Evolutionary conservation across 2,797 vertebrate species (phyloP), one percentile per base, ranked within the genome.

Genomic region (Bradypodion ventrale): DNA sequence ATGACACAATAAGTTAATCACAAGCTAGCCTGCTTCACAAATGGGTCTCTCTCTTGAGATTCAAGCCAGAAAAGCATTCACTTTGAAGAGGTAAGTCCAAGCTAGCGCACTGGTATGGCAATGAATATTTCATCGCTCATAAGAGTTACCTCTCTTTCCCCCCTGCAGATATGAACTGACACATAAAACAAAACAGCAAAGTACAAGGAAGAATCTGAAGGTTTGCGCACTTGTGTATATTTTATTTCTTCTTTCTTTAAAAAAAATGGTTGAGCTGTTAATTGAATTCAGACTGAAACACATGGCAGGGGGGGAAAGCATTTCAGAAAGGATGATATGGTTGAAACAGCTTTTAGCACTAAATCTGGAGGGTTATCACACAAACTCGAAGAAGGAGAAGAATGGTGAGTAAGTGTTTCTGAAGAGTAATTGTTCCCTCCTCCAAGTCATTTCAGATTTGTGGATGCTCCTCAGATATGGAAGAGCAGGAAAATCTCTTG

Each of bases 41-140:
- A 65, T 62, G 37, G 40, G 78, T 82, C 90, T 84, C 91, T n/a
- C n/a, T n/a, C n/a, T 82, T 80, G 85, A 84, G 89, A 89, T 44
- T 6, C 27, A n/a, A 87, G 83, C 68, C 84, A 84, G 88, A 87
- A 82, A 79, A 23, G 59, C n/a, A 0, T 0, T 49, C 65, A 85
- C 7, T 87, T 84, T 89, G 90, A 90, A 86, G 83, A 86, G 89
- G 83, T 77, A 86, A 84, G 92, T 87, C 91, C 91, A 84, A 90
- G 82, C 80, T 49, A 72, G 32, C 2, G 0, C 77, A 13, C 73
- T 73, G 83, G 42, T 80, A 79, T 74, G 89, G 80, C 52, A 37
- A 93, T 93, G 88, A 93, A 93, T 93, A 93, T 92, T 93, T 93
- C 85, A 93, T 93, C 15, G 42, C 85, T 89, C 44, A 56, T 79